These are phyloP conservation scores for Cichladusa arquata DNA, from an alignment of 2,113 vertebrate genomes.

Conservation along the genomic window DNA sequence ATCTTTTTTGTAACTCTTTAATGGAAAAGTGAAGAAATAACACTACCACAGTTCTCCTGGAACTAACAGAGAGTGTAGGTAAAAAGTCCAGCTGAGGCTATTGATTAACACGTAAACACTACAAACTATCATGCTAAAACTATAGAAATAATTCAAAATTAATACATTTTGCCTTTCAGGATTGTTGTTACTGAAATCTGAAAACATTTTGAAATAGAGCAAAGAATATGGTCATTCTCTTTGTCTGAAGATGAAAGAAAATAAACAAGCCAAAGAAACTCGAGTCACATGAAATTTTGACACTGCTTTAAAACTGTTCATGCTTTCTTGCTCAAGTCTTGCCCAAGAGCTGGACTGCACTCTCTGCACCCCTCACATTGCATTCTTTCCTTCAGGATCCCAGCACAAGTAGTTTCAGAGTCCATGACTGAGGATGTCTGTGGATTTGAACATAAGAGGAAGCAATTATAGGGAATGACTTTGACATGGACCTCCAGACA, in stretches of 20 bases:
- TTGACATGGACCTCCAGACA: background rate
- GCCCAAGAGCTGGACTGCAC: background rate
- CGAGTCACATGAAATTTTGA: background rate
- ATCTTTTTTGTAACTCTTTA: background rate
- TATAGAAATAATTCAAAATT: background rate
- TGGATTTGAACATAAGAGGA: background rate
- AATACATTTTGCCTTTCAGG: background rate
- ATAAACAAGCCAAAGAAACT: background rate
- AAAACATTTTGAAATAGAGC: background rate
- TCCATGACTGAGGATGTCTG: background rate
- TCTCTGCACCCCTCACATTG: background rate
- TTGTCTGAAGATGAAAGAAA: background rate
- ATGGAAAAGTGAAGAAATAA: background rate
- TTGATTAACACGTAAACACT: background rate
- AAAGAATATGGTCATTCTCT: background rate
- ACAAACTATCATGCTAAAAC: background rate
- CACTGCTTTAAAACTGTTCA: background rate
- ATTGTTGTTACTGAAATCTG: background rate
- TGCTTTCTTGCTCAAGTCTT: background rate
- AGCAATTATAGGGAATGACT: background rate
- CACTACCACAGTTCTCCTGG: background rate
- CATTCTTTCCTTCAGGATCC: rapidly evolving
- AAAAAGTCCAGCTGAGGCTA: background rate
- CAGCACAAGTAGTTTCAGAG: background rate
- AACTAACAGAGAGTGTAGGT: background rate